Base-by-base conservation (phyloP, 2,888 invertebrate species). In the Oscheius sp. region DNA sequence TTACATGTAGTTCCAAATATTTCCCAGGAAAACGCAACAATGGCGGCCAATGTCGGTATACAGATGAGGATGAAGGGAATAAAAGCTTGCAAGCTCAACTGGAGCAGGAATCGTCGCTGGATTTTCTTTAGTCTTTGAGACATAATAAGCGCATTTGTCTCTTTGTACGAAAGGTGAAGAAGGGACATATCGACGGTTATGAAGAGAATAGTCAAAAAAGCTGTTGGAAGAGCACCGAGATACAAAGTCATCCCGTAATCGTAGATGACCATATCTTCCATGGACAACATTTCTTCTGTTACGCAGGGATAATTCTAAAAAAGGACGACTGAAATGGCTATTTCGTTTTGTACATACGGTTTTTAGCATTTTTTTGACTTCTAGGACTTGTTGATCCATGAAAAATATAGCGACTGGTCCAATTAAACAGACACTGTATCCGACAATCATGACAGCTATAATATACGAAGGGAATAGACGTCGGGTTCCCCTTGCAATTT, bases 261-360 rank as follows among this genome's bases (percentile, higher is more conserved):
- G 5, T 21, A 21, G 55, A 25, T 23, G 3, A 21, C 21, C 23
- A 16, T 13, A 12, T 18, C 13, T 5, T 18, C 23, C 55, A 55
- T 55, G 12, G 21, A 21, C 5, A 25, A 18, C 21, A 55, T 55
- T 23, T 55, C 55, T 6, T 21, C 18, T 13, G 25, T 25, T 12
- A 55, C 13, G 13, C 55, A 55, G 13, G 55, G 23, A 25, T 55
- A 55, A 23, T 55, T 55, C 55, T 55, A 21, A 13, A 55, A 35
- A 55, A 6, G 6, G 3, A 55, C 6, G 3, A 3, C 13, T 2
- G 16, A 35, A 35, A 35, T 35, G n/a, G n/a, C n/a, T n/a, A n/a
- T n/a, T n/a, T n/a, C n/a, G n/a, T n/a, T n/a, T n/a, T n/a, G n/a
- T 23, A 35, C 12, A 23, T 7, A 55, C 55, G 5, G 3, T 25